Conservation (phyloP, 2,797 vertebrate species). For the Sebastes aleutianus region DNA sequence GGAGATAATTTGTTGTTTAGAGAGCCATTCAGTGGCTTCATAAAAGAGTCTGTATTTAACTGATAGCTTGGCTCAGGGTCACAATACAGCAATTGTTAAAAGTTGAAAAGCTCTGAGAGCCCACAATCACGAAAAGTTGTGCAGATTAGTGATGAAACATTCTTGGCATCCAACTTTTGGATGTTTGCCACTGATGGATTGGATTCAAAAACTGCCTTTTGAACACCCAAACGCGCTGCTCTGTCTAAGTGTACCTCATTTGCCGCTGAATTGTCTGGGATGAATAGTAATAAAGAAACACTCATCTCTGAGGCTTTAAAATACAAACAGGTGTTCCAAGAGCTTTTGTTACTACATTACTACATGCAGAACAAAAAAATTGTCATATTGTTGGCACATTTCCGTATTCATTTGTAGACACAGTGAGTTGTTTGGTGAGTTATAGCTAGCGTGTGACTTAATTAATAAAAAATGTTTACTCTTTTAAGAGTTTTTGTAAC, state of each 20-base stretch:
- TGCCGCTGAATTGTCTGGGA: conserved; percentile 15
- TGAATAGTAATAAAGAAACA: conserved; percentile 27
- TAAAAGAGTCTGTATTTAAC: conserved; percentile 6
- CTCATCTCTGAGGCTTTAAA: conserved; percentile 10
- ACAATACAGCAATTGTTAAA: conserved; percentile 1
- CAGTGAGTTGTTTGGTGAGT: not conserved
- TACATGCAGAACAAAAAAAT: not conserved
- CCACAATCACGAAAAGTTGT: not conserved
- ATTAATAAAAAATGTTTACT: not conserved
- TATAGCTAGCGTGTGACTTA: not conserved
- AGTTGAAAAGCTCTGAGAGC: conserved; percentile 1
- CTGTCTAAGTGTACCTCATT: conserved; percentile 11
- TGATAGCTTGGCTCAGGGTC: not conserved
- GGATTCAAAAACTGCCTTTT: conserved; percentile 33
- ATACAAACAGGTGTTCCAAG: conserved; percentile 34
- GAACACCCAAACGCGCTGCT: not conserved
- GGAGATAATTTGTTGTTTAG: conserved; percentile 13
- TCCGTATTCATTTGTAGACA: not conserved
- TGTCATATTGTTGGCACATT: not conserved
- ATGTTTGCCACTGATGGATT: conserved; percentile 14
- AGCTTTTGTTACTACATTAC: conserved; percentile 9
- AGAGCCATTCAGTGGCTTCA: not conserved
- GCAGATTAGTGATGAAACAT: conserved; percentile 2
- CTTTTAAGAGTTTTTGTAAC: not conserved
- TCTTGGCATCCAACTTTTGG: conserved; percentile 14